These are phyloP conservation scores for Cardiocondyla obscurior DNA, from an alignment of 1,140 invertebrate species.

Conservation along the genomic window DNA sequence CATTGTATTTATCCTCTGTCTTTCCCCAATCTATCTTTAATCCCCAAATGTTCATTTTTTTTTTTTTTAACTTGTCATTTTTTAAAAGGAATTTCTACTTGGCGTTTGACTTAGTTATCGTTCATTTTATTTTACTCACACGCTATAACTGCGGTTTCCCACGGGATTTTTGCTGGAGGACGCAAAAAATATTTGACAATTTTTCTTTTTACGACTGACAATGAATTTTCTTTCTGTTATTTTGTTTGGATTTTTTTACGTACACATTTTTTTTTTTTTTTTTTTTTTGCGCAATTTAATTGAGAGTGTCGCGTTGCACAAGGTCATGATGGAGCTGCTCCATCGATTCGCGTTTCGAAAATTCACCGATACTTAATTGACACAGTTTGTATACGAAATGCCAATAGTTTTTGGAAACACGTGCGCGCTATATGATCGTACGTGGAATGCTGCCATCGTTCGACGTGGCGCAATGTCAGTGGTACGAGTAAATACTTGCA, in stretches of 20 bases:
- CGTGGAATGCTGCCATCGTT: slow-evolving; percentile 9
- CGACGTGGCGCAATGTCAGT: neutral
- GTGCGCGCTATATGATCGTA: slow-evolving; percentile 27
- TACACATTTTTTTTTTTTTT: neutral
- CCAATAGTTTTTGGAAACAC: slow-evolving; percentile 37
- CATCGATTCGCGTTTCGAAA: neutral
- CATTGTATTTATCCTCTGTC: slow-evolving; percentile 46
- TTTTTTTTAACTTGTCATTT: slow-evolving; percentile 40
- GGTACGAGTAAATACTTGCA: slow-evolving; percentile 38
- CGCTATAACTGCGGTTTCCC: neutral
- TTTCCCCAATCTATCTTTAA: slow-evolving; percentile 18
- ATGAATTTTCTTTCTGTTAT: slow-evolving; percentile 16
- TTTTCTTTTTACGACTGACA: neutral
- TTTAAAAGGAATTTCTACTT: slow-evolving; percentile 23
- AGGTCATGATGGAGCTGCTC: neutral
- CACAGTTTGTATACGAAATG: slow-evolving; percentile 8
- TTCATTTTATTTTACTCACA: neutral
- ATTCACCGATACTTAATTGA: slow-evolving; percentile 27
- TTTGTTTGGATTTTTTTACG: neutral
- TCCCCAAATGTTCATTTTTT: slow-evolving; percentile 47
- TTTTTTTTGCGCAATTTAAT: slow-evolving; percentile 8
- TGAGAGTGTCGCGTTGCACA: neutral
- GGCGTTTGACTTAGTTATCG: slow-evolving; percentile 5
- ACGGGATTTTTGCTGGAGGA: neutral
- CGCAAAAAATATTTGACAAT: slow-evolving; percentile 13